These are phyloP conservation scores for Byasa hedistus DNA, from an alignment of 2,888 invertebrate genomes.

Conservation along the genomic window DNA sequence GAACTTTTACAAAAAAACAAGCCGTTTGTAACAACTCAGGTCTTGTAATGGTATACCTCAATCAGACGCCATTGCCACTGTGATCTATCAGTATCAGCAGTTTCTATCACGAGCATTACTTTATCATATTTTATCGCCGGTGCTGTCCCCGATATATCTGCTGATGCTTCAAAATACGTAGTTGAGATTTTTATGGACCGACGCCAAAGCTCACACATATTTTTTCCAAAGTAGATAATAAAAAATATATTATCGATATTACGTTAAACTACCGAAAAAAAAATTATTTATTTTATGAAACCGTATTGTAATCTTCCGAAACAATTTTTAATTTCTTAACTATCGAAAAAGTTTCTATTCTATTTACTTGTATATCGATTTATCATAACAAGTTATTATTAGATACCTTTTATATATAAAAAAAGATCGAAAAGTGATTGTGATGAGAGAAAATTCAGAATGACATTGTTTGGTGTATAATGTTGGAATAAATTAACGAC, in stretches of 20 bases:
- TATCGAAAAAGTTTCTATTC: not conserved
- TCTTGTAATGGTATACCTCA: too few species aligned
- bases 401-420: not conserved
- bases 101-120: constrained; percentile 67
- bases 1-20: too few species aligned
- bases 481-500: constrained; percentile 10
- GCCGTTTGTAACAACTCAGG: too few species aligned
- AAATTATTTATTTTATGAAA: too few species aligned
- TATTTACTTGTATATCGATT: too few species aligned
- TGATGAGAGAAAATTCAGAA: constrained; percentile 8
- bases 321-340: not conserved
- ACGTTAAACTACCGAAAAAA: too few species aligned
- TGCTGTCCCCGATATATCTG: constrained; percentile 60
- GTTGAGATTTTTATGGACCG: constrained; percentile 63
- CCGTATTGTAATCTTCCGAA: too few species aligned
- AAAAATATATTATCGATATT: too few species aligned
- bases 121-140: constrained; percentile 69
- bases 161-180: constrained; percentile 63
- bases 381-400: too few species aligned
- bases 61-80: constrained; percentile 41
- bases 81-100: constrained; percentile 72
- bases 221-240: not conserved
- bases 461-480: constrained; percentile 25
- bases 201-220: constrained; percentile 46
- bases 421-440: not conserved